These are phyloP conservation scores for Simalia tracyae DNA, from an alignment of 2,797 vertebrate genomes.

Conservation along the genomic window DNA sequence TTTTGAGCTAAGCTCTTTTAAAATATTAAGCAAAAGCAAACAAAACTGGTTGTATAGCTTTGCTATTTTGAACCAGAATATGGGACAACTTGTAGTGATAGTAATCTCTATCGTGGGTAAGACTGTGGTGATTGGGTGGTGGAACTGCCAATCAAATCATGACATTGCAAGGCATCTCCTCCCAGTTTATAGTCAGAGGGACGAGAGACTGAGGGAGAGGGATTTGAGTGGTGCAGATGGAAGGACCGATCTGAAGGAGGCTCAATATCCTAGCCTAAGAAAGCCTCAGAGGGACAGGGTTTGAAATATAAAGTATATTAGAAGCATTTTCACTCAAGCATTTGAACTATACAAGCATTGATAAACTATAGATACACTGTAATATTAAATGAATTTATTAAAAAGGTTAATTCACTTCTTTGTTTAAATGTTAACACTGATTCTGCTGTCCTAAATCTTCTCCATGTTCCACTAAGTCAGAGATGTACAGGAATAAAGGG, in stretches of 20 bases:
- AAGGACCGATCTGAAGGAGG: not conserved
- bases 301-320: not conserved
- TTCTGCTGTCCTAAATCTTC: not conserved
- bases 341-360: not conserved
- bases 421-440: not conserved
- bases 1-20: not conserved
- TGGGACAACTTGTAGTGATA: not conserved
- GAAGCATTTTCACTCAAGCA: not conserved
- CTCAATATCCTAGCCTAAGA: not conserved
- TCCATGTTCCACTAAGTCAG: not conserved
- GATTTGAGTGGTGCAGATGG: not conserved
- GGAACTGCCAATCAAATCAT: not conserved
- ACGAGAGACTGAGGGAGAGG: not conserved
- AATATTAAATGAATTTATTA: not conserved
- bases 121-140: not conserved
- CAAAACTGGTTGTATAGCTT: not conserved
- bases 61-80: not conserved
- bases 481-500: not conserved
- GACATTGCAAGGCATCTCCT: not conserved
- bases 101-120: not conserved
- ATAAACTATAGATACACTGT: not conserved
- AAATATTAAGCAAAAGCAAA: not conserved
- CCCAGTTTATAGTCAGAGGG: not conserved
- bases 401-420: not conserved
- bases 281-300: not conserved